Base-by-base conservation (phyloP, 1,140 invertebrate species). In the Alviniconcha marisindica region DNA sequence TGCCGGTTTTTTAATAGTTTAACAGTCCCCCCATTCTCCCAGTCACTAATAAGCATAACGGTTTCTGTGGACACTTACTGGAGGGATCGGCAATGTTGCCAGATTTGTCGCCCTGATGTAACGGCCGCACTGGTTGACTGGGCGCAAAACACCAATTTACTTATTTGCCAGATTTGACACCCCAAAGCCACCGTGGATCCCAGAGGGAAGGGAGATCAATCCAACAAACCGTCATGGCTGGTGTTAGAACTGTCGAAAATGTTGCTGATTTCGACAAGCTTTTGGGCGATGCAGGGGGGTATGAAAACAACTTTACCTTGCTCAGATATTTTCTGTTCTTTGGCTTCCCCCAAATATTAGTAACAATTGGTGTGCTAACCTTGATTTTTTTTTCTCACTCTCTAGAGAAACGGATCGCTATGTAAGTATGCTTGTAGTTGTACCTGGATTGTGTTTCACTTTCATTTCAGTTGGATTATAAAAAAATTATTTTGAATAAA, bases 241-340 rank as follows among this genome's bases (percentile, higher is more conserved):
- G 78, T 24, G 78, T 80, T 12, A 63, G 44, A 21, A 42, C n/a
- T 38, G 81, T 83, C 2, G 80, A 86, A 66, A 79, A 77, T 69
- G 36, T 79, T 44, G 56, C 56, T 3, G 63, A 74, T 18, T 86
- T 86, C 77, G 48, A 86, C 42, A 86, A 86, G 51, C 21, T 83
- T 36, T 15, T 86, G 7, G 21, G 18, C 0, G 82, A 83, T 83
- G 78, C 82, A 38, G 77, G 78, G 69, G 44, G 71, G 85, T 83
- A 83, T 42, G 51, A 77, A 48, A 7, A 31, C 28, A 36, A 28
- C 7, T 24, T 60, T 33, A 33, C 1, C n/a, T 31, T 63, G 28
- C 14, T 33, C 42, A 36, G 54, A 56, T 54, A 54, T 7, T 56
- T 24, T 54, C 38, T 21, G 28, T 12, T 33, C 42, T 28, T 48